A percentile compares a stretch with the other conserved stretches of the same genome.
These are phyloP conservation scores for Nipponia nippon DNA, from an alignment of 2,113 vertebrate species.

Conservation along the genomic window DNA sequence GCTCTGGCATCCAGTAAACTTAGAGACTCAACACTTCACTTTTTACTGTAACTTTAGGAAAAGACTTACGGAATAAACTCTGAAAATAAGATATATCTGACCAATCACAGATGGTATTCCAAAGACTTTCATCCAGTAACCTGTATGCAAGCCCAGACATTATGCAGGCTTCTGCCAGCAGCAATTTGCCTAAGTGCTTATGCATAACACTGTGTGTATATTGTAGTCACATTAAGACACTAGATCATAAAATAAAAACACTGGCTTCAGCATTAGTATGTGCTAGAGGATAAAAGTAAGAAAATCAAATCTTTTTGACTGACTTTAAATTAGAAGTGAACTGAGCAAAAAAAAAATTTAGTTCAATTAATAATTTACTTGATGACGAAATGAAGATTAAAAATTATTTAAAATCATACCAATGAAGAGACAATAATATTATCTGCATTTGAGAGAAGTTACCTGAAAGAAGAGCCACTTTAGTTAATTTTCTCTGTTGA, in stretches of 20 bases:
- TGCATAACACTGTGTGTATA: not conserved
- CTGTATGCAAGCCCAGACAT: not conserved
- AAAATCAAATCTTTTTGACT: not conserved
- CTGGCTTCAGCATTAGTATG: not conserved
- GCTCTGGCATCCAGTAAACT: not conserved
- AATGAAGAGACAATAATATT: slow-evolving; percentile 10
- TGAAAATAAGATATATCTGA: not conserved
- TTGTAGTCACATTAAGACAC: not conserved
- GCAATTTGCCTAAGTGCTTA: not conserved
- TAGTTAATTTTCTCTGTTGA: not conserved
- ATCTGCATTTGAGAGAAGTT: not conserved
- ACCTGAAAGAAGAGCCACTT: not conserved
- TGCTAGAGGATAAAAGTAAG: not conserved
- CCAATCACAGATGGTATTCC: not conserved
- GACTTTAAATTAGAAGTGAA: not conserved
- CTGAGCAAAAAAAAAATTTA: not conserved
- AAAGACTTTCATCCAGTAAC: not conserved
- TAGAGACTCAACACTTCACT: not conserved
- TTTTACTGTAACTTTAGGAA: not conserved
- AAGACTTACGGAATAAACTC: not conserved
- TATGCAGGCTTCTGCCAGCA: not conserved
- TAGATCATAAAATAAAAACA: slow-evolving; percentile 42
- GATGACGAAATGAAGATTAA: slow-evolving; percentile 17
- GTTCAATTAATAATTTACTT: not conserved
- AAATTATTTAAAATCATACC: slow-evolving; percentile 29